phyloP scores from a whole-genome alignment of 2,797 vertebrate species.

The Tauraco hartlaubi region DNA sequence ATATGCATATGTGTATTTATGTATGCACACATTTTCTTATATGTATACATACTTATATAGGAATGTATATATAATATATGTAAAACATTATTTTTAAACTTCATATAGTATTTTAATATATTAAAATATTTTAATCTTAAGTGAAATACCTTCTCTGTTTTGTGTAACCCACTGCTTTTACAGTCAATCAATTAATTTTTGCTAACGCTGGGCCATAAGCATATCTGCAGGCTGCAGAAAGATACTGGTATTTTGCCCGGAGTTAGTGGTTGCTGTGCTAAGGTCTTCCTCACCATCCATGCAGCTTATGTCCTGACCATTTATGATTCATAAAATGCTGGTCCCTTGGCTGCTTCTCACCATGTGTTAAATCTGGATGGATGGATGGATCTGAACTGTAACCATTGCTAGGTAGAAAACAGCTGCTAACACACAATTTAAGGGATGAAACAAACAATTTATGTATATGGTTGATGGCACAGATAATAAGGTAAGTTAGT shows the following conservation, averaged over 20 bases:
- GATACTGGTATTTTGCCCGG: background rate
- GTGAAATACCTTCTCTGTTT: background rate
- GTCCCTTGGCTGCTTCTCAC: background rate
- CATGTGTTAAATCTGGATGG: background rate
- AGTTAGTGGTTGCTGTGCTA: background rate
- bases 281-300: background rate
- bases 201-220: background rate
- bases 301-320: background rate
- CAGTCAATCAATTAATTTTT: background rate
- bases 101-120: background rate
- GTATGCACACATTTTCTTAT: background rate
- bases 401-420: background rate
- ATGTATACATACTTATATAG: rapidly evolving
- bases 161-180: background rate
- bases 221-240: background rate
- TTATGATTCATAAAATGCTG: conserved; percentile 4
- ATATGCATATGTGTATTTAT: background rate
- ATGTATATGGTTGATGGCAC: background rate
- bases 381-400: background rate
- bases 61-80: background rate
- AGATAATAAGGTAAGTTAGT: background rate
- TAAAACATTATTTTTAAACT: background rate
- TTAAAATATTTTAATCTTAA: background rate
- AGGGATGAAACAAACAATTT: conserved; percentile 16
- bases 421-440: background rate